Base-by-base conservation (phyloP, 64 coral and sea anemone species). In the Trachythela sp. region DNA sequence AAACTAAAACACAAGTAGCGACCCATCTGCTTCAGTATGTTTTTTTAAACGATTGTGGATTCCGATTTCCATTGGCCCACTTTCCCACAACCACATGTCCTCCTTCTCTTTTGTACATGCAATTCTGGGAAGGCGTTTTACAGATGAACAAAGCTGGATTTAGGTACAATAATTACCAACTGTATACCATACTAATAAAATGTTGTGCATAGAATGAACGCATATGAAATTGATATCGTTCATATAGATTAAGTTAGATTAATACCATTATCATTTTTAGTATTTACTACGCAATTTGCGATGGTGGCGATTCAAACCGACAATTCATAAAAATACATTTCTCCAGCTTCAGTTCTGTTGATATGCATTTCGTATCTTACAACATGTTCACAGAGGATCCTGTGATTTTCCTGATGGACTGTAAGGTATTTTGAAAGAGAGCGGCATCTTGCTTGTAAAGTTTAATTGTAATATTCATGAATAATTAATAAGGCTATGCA, bases 11-110 rank as follows among this genome's bases (percentile, higher is more conserved):
- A 68, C 85, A 59, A 38, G 31, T 87, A 45, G 85, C 85, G 13
- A 87, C 85, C 13, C 88, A 84, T 90, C 36, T 90, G 9, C 48
- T 90, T 8, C 88, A 90, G 14, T 90, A 83, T 48, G 52, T 26
- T 90, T 84, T n/a, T 52, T 31, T 90, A 33, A 90, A 71, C 38
- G 72, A 90, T 58, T 9, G 11, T 45, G 42, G 42, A 45, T 45
- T 45, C 11, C 42, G 42, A 45, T 45, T 45, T 45, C 42, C 42
- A 48, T 24, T 90, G 43, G 88, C 88, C 35, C 88, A 90, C n/a
- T 84, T 90, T 37, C 75, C 76, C 6, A 80, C 75, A 13, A 52
- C 22, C 27, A 75, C 54, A 35, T 90, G 88, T 33, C 30, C 88
- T 7, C 48, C 88, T 17, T 48, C 67, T 37, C 41, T 30, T 37